Conservation (phyloP, 1,140 invertebrate genomes). For the Sweltsa coloradensis region DNA sequence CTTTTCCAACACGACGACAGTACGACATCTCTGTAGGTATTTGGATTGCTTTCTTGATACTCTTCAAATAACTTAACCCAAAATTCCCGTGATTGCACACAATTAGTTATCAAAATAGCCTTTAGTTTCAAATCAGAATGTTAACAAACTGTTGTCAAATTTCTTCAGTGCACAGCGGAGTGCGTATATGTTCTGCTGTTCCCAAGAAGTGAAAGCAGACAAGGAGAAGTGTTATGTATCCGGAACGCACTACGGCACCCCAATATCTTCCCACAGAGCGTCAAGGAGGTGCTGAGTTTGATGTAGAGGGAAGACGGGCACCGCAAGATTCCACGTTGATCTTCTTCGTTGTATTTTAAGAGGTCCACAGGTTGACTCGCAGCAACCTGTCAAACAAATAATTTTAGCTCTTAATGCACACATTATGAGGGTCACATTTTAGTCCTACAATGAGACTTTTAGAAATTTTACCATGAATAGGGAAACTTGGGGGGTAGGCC, state of each 20-base stretch:
- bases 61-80: not conserved
- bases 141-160: not conserved
- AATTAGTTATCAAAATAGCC: too few species aligned
- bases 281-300: conserved; percentile 40
- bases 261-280: conserved; percentile 38
- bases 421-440: not conserved
- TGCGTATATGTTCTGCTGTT: conserved; percentile 29
- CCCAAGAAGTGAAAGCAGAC: conserved; percentile 26
- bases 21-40: conserved; percentile 28
- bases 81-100: too few species aligned
- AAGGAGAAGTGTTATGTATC: conserved; percentile 37
- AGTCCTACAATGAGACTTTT: too few species aligned
- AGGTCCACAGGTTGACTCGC: conserved; percentile 38
- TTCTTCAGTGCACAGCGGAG: conserved; percentile 8
- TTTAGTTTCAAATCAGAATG: not conserved
- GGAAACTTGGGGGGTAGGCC: too few species aligned
- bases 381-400: conserved; percentile 27
- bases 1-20: conserved; percentile 50
- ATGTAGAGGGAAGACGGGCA: conserved; percentile 39
- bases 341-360: conserved; percentile 37
- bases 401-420: not conserved
- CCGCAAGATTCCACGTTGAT: conserved; percentile 37
- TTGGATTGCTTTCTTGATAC: not conserved
- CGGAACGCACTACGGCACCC: conserved; percentile 37
- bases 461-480: too few species aligned